A percentile compares a stretch with the other conserved stretches of the same genome.
Conservation (phyloP, 64 coral and sea anemone species). For the Montipora sp. region DNA sequence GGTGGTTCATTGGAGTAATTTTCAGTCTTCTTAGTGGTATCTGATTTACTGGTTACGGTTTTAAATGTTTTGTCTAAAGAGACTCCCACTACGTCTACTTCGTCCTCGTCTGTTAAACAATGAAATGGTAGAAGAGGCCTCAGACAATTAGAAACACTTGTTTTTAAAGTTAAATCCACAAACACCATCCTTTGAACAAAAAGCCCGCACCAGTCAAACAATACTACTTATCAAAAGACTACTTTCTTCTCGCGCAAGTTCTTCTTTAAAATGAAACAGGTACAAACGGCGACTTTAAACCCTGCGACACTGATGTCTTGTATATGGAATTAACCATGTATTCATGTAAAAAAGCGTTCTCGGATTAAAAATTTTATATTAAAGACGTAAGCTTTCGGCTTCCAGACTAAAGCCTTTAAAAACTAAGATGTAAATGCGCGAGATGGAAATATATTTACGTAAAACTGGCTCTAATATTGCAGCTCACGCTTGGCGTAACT, state of each 20-base stretch:
- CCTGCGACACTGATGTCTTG: too few species aligned
- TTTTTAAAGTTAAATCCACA: background rate
- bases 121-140: background rate
- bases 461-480: too few species aligned
- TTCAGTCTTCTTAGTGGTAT: background rate
- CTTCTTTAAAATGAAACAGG: background rate
- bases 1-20: background rate
- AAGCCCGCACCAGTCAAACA: background rate
- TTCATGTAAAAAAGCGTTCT: too few species aligned
- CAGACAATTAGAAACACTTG: background rate
- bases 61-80: background rate
- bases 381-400: too few species aligned
- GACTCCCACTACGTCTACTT: slow-evolving; percentile 61
- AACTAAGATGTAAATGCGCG: too few species aligned
- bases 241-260: background rate
- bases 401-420: too few species aligned
- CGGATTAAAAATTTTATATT: too few species aligned
- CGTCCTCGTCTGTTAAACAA: slow-evolving; percentile 67
- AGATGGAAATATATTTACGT: too few species aligned
- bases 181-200: background rate
- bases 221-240: background rate
- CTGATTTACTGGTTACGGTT: background rate
- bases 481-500: too few species aligned
- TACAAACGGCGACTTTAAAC: too few species aligned
- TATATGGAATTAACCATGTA: too few species aligned